Conservation (phyloP, 1,140 invertebrate species). For the Achatina immaculata region DNA sequence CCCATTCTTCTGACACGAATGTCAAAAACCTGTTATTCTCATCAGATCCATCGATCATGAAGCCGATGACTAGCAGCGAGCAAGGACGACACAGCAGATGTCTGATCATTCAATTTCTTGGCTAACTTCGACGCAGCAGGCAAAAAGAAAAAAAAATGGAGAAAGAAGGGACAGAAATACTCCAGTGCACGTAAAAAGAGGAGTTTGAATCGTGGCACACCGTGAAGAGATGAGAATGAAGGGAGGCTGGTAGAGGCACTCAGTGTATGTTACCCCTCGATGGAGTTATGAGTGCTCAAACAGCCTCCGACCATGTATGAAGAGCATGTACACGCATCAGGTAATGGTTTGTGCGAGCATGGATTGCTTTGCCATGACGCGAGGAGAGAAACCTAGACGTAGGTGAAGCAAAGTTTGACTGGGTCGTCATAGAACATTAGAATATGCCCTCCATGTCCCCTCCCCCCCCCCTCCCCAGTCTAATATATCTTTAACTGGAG, state of each 20-base stretch:
- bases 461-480: too few species aligned
- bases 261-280: neutral
- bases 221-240: neutral
- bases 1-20: slow-evolving; percentile 6
- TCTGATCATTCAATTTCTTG: neutral
- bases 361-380: neutral
- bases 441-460: too few species aligned
- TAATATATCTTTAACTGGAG: too few species aligned
- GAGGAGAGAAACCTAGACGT: neutral
- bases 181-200: neutral
- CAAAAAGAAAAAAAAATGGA: too few species aligned
- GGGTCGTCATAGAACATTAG: too few species aligned
- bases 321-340: neutral
- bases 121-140: neutral
- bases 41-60: neutral
- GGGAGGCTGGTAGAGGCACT: neutral
- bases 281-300: neutral
- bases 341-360: neutral
- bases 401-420: neutral
- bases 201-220: neutral
- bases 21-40: slow-evolving; percentile 7
- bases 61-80: neutral
- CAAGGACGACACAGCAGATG: neutral
- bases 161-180: neutral
- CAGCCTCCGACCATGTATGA: neutral